Evolutionary conservation across 2,797 vertebrate species (phyloP).

Genomic region (Arrhamphus sclerolepis): DNA sequence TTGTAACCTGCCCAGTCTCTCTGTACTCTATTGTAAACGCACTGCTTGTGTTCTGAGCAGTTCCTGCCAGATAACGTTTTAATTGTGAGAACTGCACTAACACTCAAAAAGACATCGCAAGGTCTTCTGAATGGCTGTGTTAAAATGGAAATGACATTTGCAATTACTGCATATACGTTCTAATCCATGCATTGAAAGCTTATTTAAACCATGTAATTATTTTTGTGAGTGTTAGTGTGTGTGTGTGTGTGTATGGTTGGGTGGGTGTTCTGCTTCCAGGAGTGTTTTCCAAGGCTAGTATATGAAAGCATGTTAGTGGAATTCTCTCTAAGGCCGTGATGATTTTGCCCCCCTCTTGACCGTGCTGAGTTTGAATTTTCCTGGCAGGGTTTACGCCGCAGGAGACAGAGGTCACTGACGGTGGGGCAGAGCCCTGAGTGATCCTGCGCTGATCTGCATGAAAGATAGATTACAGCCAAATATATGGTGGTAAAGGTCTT

Average conservation of each 20-base stretch:
- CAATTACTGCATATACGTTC: conserved; percentile 8
- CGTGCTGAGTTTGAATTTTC: conserved; percentile 46
- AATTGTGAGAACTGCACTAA: conserved; percentile 28
- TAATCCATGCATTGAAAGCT: conserved; percentile 3
- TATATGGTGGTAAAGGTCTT: conserved; percentile 29
- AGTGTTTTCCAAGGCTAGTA: conserved; percentile 34
- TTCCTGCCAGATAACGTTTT: conserved; percentile 10
- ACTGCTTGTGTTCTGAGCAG: conserved; percentile 8
- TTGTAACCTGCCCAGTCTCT: conserved; percentile 36
- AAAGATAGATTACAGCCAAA: conserved; percentile 52
- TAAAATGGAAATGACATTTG: conserved; percentile 14
- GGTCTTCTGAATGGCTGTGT: conserved; percentile 17
- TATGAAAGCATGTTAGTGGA: conserved; percentile 43
- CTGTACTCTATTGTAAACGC: conserved; percentile 19
- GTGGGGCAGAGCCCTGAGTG: conserved; percentile 49
- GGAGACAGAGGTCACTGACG: conserved; percentile 67
- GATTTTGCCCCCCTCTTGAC: conserved; percentile 36
- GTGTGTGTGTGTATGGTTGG: no score
- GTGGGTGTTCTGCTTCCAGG: conserved; percentile 19
- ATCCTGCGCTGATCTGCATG: conserved; percentile 56
- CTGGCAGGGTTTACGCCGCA: conserved; percentile 32
- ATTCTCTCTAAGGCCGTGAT: conserved; percentile 30
- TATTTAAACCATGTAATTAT: not conserved
- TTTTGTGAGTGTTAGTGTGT: no score
- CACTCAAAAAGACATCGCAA: conserved; percentile 11